A percentile compares a stretch with the other conserved stretches of the same genome.
Evolutionary conservation across 2,797 vertebrate species (phyloP).

Genomic region (Calcarius lapponicus): DNA sequence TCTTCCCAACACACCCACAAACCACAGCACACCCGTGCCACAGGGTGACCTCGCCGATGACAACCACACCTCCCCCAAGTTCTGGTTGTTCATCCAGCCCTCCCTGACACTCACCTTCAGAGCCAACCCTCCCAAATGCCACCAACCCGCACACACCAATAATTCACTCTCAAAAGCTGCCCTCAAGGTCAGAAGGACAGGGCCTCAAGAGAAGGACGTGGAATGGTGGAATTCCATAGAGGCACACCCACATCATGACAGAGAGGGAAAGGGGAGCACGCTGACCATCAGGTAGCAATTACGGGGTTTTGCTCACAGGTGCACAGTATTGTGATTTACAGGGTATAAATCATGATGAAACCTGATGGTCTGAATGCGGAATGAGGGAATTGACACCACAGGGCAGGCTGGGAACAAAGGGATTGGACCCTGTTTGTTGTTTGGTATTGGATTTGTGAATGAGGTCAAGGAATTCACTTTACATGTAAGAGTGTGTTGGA

Average conservation of each 20-base stretch:
- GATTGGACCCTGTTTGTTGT: fast-evolving
- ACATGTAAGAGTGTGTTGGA: too few relatives aligned
- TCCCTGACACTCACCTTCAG: neutral
- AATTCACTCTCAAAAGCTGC: too few relatives aligned
- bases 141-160: neutral
- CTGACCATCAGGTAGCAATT: neutral
- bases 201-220: neutral
- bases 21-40: neutral
- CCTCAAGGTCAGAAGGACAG: neutral
- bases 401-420: neutral
- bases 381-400: fast-evolving
- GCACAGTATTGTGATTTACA: too few relatives aligned
- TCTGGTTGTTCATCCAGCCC: neutral
- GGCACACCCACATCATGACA: neutral
- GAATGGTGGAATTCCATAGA: neutral
- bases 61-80: fast-evolving
- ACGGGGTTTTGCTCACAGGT: neutral
- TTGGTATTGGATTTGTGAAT: neutral
- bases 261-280: neutral
- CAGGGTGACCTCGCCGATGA: too few relatives aligned
- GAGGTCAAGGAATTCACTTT: neutral
- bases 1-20: neutral
- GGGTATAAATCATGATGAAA: neutral
- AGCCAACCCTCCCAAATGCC: neutral
- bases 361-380: fast-evolving